phyloP scores from a whole-genome alignment of 2,888 invertebrate genomes.

The Iphiclides podalirius region DNA sequence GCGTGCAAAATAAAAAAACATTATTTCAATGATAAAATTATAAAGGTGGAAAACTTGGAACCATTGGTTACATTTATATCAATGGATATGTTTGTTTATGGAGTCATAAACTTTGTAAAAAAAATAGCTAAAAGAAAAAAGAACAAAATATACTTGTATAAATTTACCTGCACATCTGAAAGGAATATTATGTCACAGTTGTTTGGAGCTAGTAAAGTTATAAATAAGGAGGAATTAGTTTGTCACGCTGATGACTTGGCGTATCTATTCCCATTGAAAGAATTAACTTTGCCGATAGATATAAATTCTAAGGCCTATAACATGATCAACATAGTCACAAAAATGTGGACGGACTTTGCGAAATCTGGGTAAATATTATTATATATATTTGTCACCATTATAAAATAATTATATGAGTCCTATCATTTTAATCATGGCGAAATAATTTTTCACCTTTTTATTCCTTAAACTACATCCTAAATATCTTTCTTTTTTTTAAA shows the following conservation, averaged over 20 bases:
- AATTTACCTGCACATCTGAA: constrained; percentile 42
- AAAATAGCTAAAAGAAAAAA: constrained; percentile 29
- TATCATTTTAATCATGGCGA: no score
- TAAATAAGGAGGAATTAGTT: constrained; percentile 1
- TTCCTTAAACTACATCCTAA: no score
- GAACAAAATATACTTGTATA: constrained; percentile 42
- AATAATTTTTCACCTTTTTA: no score
- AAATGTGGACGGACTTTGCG: constrained; percentile 61
- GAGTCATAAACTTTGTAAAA: constrained; percentile 35
- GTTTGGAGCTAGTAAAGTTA: constrained; percentile 27
- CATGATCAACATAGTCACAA: constrained; percentile 46
- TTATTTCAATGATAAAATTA: constrained; percentile 37
- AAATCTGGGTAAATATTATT: constrained; percentile 52
- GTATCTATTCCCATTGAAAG: constrained; percentile 38
- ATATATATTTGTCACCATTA: background rate
- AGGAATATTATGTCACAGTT: constrained; percentile 35
- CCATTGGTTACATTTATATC: constrained; percentile 32
- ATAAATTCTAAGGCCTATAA: constrained; percentile 38
- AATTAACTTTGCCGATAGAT: constrained; percentile 14
- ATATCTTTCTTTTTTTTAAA: no score
- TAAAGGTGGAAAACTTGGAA: constrained; percentile 31
- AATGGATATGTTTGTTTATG: constrained; percentile 33
- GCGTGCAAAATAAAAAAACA: constrained; percentile 43
- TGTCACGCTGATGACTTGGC: constrained; percentile 41
- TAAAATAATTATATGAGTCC: no score